These are phyloP conservation scores for Clarias magur DNA, from an alignment of 2,113 vertebrate genomes.

Conservation along the genomic window DNA sequence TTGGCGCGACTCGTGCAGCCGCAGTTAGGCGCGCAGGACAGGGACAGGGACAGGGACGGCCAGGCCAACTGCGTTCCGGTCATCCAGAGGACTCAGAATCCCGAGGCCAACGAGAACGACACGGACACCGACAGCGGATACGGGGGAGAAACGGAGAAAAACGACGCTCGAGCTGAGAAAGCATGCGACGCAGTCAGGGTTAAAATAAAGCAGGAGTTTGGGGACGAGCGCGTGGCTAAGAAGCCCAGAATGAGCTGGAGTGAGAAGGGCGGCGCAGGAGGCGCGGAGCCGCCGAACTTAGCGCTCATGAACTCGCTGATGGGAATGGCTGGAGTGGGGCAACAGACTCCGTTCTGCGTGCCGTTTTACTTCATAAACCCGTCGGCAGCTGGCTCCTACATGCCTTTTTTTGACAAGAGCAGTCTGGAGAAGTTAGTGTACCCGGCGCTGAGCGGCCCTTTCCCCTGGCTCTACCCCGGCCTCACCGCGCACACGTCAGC, in stretches of 20 bases:
- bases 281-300: constrained; percentile 73
- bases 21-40: constrained; percentile 68
- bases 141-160: constrained; percentile 85
- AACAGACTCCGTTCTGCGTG: constrained; percentile 87
- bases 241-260: constrained; percentile 76
- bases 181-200: constrained; percentile 63
- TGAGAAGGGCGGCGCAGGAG: constrained; percentile 48
- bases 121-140: constrained; percentile 97
- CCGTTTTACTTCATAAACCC: constrained; percentile 91
- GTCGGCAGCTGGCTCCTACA: constrained; percentile 84
- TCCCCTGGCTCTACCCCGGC: constrained; percentile 83
- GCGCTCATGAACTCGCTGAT: constrained; percentile 84
- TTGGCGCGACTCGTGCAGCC: constrained; percentile 81
- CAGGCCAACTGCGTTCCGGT: constrained; percentile 91
- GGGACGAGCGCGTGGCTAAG: constrained; percentile 78
- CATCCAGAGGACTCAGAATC: constrained; percentile 89
- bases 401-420: constrained; percentile 87
- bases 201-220: constrained; percentile 87
- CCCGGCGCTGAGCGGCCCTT: constrained; percentile 75
- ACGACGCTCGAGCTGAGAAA: constrained; percentile 67
- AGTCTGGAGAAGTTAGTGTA: constrained; percentile 86
- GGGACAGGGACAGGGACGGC: constrained; percentile 76
- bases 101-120: constrained; percentile 87
- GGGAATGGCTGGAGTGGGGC: constrained; percentile 78
- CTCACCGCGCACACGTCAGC: constrained; percentile 70